Conservation (phyloP, 2,797 vertebrate species). For the Hypotaenidia okinawae region DNA sequence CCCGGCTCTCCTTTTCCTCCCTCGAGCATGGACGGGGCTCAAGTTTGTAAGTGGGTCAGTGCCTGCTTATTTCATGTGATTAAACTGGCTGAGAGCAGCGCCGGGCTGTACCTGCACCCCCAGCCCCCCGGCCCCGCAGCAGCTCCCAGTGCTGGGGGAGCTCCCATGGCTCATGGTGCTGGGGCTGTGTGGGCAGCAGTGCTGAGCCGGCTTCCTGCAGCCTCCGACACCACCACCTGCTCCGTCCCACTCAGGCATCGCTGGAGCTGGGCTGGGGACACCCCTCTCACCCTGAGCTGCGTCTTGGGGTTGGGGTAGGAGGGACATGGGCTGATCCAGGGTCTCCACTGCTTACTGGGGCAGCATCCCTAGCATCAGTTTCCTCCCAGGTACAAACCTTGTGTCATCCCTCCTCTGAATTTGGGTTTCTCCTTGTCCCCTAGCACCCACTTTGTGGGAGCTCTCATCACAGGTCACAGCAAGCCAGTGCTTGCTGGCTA, state of each 20-base stretch:
- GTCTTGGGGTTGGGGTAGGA: too few relatives aligned
- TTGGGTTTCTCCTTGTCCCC: not conserved
- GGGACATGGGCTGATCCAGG: not conserved
- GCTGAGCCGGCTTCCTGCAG: rapidly evolving
- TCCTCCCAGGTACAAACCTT: not conserved
- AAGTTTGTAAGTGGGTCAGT: not conserved
- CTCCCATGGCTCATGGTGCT: rapidly evolving
- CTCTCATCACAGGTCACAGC: not conserved
- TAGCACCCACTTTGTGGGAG: not conserved
- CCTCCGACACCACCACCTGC: rapidly evolving
- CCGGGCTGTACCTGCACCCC: not conserved
- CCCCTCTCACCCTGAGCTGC: not conserved
- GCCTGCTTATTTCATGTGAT: not conserved
- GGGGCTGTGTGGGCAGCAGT: not conserved
- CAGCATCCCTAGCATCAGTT: not conserved
- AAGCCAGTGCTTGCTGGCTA: not conserved
- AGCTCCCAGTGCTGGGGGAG: not conserved
- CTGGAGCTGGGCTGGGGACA: not conserved
- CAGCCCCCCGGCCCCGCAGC: not conserved
- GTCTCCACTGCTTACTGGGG: not conserved
- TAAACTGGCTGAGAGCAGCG: too few relatives aligned
- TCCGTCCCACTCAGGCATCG: rapidly evolving
- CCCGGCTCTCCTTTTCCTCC: not conserved
- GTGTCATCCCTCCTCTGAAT: not conserved
- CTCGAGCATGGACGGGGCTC: not conserved